phyloP scores from a whole-genome alignment of 2,888 invertebrate species.

The Agrotis exclamationis region DNA sequence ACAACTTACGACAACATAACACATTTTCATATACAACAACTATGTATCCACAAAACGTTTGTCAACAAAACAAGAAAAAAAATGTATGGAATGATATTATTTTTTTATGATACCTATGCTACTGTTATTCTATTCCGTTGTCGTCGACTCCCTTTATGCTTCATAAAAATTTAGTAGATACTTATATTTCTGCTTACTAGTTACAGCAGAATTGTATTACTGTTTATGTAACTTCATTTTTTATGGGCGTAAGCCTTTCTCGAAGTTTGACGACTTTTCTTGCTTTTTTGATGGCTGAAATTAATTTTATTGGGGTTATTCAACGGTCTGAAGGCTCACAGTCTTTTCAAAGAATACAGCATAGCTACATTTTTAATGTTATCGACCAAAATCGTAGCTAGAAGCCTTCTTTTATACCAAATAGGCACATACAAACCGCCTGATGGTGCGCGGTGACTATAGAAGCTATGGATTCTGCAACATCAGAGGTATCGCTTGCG shows the following conservation, averaged over 20 bases:
- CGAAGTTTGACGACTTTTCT: conserved; percentile 15
- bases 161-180: conserved; percentile 77
- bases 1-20: conserved; percentile 37
- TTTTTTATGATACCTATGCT: conserved; percentile 70
- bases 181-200: conserved; percentile 73
- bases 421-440: no score
- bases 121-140: conserved; percentile 71
- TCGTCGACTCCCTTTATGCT: conserved; percentile 72
- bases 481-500: no score
- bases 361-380: no score
- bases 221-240: conserved; percentile 70
- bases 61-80: conserved; percentile 64
- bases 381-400: no score
- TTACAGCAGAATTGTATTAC: conserved; percentile 72
- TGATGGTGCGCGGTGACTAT: no score
- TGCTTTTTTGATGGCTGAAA: conserved; percentile 11
- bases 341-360: no score
- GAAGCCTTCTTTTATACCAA: no score
- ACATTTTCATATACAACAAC: conserved; percentile 33
- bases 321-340: no score
- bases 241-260: conserved; percentile 57
- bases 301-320: background rate
- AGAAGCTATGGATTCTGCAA: no score
- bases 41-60: conserved; percentile 51
- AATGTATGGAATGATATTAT: conserved; percentile 58